Evolutionary conservation across 2,888 invertebrate species (phyloP).

Genomic region (Dusona sp.): DNA sequence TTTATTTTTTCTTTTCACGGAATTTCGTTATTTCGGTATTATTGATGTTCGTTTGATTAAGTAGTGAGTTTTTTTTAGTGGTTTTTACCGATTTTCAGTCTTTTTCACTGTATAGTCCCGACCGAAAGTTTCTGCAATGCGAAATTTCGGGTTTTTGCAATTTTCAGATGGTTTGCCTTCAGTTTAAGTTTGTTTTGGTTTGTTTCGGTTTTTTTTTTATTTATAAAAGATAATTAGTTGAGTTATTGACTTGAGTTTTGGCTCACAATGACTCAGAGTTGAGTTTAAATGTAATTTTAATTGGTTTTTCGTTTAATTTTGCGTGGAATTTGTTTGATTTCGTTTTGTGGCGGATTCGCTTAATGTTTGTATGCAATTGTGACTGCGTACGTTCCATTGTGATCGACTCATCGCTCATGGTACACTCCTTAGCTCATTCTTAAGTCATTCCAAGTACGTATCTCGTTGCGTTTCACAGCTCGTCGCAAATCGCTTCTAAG

Average conservation of each 20-base stretch:
- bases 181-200: background rate
- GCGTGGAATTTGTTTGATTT: background rate
- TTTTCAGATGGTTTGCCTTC: background rate
- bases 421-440: conserved; percentile 56
- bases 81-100: background rate
- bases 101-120: background rate
- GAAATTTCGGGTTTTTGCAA: background rate
- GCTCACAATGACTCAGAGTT: background rate
- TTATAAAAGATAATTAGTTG: too few species aligned
- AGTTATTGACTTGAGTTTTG: background rate
- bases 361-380: conserved; percentile 2
- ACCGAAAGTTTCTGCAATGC: background rate
- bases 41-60: background rate
- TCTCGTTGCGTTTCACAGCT: conserved; percentile 51
- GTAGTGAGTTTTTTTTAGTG: background rate
- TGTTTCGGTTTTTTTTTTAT: background rate
- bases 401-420: conserved; percentile 53
- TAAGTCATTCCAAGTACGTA: conserved; percentile 43
- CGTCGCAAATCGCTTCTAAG: conserved; percentile 36
- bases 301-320: background rate
- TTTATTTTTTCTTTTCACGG: background rate
- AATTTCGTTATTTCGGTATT: background rate
- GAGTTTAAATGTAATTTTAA: background rate
- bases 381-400: conserved; percentile 16
- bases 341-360: background rate